Conservation (phyloP, 2,113 vertebrate genomes). For the Eonycteris spelaea region DNA sequence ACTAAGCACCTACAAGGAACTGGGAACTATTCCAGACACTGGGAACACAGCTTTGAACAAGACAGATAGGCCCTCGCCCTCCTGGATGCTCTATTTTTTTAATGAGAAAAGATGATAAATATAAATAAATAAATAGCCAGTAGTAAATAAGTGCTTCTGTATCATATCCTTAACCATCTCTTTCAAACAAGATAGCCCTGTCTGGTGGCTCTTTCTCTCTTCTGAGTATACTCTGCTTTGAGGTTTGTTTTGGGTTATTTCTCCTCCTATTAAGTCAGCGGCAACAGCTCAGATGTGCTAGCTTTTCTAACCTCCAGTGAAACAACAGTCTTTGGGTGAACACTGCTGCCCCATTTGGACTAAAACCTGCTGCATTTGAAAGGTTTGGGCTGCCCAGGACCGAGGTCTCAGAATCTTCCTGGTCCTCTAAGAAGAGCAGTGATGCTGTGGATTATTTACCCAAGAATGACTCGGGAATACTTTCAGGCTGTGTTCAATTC, state of each 20-base stretch:
- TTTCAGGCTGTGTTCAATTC: slow-evolving; percentile 54
- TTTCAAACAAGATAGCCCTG: not conserved
- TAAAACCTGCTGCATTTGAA: not conserved
- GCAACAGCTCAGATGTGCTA: not conserved
- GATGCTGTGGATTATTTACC: not conserved
- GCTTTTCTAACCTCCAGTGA: not conserved
- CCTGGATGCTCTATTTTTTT: not conserved
- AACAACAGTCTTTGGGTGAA: not conserved
- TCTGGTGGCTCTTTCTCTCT: not conserved
- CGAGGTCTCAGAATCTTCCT: not conserved
- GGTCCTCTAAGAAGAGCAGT: not conserved
- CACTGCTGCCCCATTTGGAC: not conserved
- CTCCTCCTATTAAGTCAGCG: slow-evolving; percentile 26
- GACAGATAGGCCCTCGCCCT: not conserved
- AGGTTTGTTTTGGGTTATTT: not conserved
- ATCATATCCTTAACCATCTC: not conserved
- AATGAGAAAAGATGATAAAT: not conserved
- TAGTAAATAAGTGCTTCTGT: not conserved
- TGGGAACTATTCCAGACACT: not conserved
- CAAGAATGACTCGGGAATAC: not conserved
- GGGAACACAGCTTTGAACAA: not conserved
- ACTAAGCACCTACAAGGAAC: not conserved
- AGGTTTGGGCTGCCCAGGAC: not conserved
- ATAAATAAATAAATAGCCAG: not conserved
- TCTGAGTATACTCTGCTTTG: not conserved